These are phyloP conservation scores for Morelia viridis DNA, from an alignment of 2,797 vertebrate species.

Conservation along the genomic window DNA sequence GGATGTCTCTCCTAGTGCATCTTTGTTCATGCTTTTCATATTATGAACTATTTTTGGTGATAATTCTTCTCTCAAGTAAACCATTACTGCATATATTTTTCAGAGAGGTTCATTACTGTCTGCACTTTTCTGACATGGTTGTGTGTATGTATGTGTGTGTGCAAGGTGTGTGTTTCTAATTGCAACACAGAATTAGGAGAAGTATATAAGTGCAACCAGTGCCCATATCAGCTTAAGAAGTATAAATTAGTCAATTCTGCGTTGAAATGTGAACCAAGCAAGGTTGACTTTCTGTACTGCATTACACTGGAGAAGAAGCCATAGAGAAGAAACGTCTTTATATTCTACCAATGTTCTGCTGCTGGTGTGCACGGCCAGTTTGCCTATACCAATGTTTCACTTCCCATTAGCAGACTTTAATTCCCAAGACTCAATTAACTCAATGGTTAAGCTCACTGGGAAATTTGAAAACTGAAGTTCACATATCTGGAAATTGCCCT, in stretches of 20 bases:
- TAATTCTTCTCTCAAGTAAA: neutral
- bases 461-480: neutral
- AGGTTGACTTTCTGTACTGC: neutral
- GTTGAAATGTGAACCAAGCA: neutral
- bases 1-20: neutral
- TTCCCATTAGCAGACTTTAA: neutral
- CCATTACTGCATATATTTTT: neutral
- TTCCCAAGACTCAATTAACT: neutral
- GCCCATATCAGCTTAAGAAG: neutral
- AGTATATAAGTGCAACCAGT: neutral
- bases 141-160: neutral
- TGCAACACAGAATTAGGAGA: neutral
- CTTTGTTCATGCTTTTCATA: neutral
- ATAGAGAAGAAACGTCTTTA: neutral
- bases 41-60: neutral
- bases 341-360: neutral
- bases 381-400: neutral
- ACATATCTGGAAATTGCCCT: neutral
- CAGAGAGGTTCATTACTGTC: neutral
- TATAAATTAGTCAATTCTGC: neutral
- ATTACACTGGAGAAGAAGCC: neutral
- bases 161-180: neutral
- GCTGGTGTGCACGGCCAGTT: neutral
- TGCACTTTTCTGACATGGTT: neutral
- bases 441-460: neutral